Base-by-base conservation (phyloP, 1,140 invertebrate species). In the Oreohelix idahoensis region DNA sequence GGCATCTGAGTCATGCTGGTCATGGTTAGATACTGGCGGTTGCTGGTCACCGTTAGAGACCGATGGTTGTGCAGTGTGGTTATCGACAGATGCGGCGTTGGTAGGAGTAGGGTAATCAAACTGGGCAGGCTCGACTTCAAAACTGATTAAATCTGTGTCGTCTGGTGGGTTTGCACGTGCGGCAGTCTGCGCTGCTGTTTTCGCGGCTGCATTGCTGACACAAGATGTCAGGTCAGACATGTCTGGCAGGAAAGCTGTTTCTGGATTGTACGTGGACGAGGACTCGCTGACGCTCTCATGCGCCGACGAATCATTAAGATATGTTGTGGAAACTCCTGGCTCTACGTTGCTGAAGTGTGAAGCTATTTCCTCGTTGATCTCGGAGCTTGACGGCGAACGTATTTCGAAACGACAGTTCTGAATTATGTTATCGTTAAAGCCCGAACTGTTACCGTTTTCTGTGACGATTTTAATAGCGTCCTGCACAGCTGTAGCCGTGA, bases 401-500 rank as follows among this genome's bases (percentile, higher is more conserved):
- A 58, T 8, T 35, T 5, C 58, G n/a, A n/a, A n/a, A n/a, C n/a
- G n/a, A n/a, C n/a, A n/a, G n/a, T n/a, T n/a, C n/a, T n/a, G n/a
- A n/a, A n/a, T n/a, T n/a, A 11, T 38, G 42, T 74, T 58, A 15
- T 45, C 29, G 38, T 51, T 26, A 11, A 53, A 29, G 66, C 71
- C 38, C 20, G 49, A 26, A 1, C 81, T 75, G 11, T 71, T 79
- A 23, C 84, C 84, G 66, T 86, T 84, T 53, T 84, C 83, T 15
- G 85, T 80, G n/a, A 86, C 85, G 4, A 86, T 75, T n/a, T 84
- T 83, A 23, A 86, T 84, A 51, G 85, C 85, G 15, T 86, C 83
- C 73, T 86, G 83, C n/a, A 86, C 85, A 39, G 83, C 85, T 74
- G 83, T 80, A 42, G 51, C 71, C 32, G 85, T 86, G 23, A 86